A percentile compares a stretch with the other conserved stretches of the same genome.
These are phyloP conservation scores for Sinella curviseta DNA, from an alignment of 1,140 invertebrate species.

Conservation along the genomic window DNA sequence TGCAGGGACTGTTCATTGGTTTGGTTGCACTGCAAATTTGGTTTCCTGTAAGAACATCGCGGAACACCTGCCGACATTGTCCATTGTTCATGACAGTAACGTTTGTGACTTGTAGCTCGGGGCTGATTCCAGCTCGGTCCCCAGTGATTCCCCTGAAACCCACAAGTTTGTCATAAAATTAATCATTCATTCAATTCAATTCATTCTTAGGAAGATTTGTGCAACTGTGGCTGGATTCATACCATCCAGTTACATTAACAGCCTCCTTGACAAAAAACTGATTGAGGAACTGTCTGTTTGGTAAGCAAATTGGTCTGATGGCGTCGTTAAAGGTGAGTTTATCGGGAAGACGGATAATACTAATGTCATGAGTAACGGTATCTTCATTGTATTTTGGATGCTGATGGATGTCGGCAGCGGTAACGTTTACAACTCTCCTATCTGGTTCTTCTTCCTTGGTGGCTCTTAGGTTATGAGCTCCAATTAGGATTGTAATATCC, in stretches of 20 bases:
- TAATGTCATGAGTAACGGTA: constrained; percentile 44
- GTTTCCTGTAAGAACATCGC: constrained; percentile 46
- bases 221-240: not conserved
- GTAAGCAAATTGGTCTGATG: constrained; percentile 46
- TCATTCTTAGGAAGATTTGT: no score
- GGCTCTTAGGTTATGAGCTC: constrained; percentile 12
- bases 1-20: constrained; percentile 37
- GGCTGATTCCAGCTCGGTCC: constrained; percentile 14
- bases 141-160: not conserved
- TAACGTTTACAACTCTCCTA: constrained; percentile 8
- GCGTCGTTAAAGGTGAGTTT: constrained; percentile 36
- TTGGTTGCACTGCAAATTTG: constrained; percentile 40
- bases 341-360: constrained; percentile 43
- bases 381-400: constrained; percentile 39
- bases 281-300: constrained; percentile 33
- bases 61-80: constrained; percentile 38
- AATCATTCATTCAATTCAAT: not conserved
- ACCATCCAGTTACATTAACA: constrained; percentile 19
- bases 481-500: not conserved
- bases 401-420: not conserved
- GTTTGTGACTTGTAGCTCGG: constrained; percentile 32
- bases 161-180: not conserved
- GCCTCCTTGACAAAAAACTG: constrained; percentile 31
- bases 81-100: constrained; percentile 39
- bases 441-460: constrained; percentile 20